Evolutionary conservation across 2,888 invertebrate species (phyloP).

Genomic region (Automeris io): DNA sequence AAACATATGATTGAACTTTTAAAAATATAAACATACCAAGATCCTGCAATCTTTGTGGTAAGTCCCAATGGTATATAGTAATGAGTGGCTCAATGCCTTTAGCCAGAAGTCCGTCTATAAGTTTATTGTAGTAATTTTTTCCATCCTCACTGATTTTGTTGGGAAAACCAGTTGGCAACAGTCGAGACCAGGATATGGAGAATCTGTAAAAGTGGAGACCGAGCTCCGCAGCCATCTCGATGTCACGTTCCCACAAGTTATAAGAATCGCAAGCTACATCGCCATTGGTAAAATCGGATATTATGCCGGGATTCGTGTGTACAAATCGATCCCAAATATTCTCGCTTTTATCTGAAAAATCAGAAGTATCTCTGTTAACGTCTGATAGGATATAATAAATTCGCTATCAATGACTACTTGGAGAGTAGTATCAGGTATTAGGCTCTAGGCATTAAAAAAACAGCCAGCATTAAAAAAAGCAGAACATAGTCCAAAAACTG

Average conservation of each 20-base stretch:
- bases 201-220: constrained; percentile 59
- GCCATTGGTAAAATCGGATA: constrained; percentile 48
- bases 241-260: constrained; percentile 72
- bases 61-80: constrained; percentile 65
- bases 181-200: constrained; percentile 77
- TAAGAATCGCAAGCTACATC: constrained; percentile 73
- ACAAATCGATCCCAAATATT: constrained; percentile 61
- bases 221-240: constrained; percentile 43
- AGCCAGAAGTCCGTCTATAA: constrained; percentile 64
- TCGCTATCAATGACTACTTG: no score
- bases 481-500: no score
- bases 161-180: no score
- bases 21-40: constrained; percentile 23
- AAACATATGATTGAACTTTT: no score
- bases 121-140: no score
- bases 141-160: no score
- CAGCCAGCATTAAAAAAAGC: no score
- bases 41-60: constrained; percentile 50
- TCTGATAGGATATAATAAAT: no score
- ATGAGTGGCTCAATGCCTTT: constrained; percentile 70
- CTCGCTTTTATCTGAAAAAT: constrained; percentile 60
- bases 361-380: no score
- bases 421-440: no score
- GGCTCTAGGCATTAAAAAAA: no score
- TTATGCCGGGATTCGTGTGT: constrained; percentile 13